A percentile compares a stretch with the other conserved stretches of the same genome.
These are phyloP conservation scores for Rana temporaria DNA, from an alignment of 2,113 vertebrate genomes.

Conservation along the genomic window DNA sequence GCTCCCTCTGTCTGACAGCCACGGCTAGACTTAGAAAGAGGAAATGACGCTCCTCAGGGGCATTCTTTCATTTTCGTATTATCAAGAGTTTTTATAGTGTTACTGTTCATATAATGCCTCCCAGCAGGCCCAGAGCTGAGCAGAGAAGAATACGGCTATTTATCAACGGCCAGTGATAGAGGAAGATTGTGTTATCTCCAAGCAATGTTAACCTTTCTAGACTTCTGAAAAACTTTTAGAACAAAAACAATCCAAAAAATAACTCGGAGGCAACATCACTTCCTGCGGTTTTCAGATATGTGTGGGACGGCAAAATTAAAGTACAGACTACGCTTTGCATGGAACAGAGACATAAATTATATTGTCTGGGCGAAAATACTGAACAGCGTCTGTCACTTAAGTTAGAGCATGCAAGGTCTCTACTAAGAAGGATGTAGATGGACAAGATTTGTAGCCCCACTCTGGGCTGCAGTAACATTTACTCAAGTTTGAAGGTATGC, in stretches of 20 bases:
- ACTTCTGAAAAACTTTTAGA: slow-evolving; percentile 35
- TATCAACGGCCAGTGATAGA: not conserved
- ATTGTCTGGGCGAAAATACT: not conserved
- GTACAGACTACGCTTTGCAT: not conserved
- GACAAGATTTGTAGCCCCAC: too few species aligned
- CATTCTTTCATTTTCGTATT: slow-evolving; percentile 27
- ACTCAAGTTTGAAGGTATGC: too few species aligned
- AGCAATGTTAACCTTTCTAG: slow-evolving; percentile 19
- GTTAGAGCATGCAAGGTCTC: not conserved
- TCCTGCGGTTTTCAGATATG: slow-evolving; percentile 19
- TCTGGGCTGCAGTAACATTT: too few species aligned
- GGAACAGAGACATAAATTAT: not conserved
- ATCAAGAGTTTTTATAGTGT: slow-evolving; percentile 19
- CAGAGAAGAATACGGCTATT: slow-evolving; percentile 12
- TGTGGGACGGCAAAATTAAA: not conserved
- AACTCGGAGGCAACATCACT: slow-evolving; percentile 32
- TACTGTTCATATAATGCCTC: slow-evolving; percentile 23
- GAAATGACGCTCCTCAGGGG: not conserved
- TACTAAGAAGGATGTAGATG: too few species aligned
- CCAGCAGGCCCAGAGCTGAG: slow-evolving; percentile 2
- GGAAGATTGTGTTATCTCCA: slow-evolving; percentile 18
- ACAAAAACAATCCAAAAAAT: slow-evolving; percentile 9
- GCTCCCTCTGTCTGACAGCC: too few species aligned
- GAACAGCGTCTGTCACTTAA: not conserved
- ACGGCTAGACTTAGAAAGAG: not conserved